phyloP scores from a whole-genome alignment of 2,888 invertebrate species.

The Physocephala rufipes region DNA sequence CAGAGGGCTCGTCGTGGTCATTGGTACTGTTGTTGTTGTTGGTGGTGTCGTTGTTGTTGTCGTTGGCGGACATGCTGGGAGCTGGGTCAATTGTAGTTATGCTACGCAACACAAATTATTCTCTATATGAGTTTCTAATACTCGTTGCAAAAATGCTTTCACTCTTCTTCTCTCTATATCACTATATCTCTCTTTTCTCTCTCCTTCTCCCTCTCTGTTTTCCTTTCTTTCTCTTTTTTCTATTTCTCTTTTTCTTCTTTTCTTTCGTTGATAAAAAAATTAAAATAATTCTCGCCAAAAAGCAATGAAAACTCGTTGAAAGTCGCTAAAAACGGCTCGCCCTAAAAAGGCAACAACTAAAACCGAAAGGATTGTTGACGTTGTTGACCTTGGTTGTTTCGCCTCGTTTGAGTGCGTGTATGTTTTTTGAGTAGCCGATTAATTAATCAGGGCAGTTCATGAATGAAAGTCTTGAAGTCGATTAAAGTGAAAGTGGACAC shows the following conservation, averaged over 20 bases:
- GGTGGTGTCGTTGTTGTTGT: conserved; percentile 23
- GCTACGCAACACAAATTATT: conserved; percentile 7
- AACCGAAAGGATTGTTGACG: too few relatives aligned
- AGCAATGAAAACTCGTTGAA: too few relatives aligned
- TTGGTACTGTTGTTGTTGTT: conserved; percentile 40
- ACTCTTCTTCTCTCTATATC: neutral
- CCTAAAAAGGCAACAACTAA: too few relatives aligned
- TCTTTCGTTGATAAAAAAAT: neutral
- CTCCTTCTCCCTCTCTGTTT: neutral
- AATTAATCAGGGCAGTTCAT: too few relatives aligned
- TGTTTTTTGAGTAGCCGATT: neutral
- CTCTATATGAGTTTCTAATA: neutral
- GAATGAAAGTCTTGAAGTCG: too few relatives aligned
- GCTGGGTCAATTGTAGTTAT: neutral
- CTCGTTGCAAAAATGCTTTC: neutral
- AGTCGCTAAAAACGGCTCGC: too few relatives aligned
- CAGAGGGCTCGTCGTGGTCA: conserved; percentile 35
- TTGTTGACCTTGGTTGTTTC: neutral
- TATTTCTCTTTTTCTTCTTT: neutral
- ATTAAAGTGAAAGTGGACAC: too few relatives aligned
- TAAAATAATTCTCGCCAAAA: too few relatives aligned
- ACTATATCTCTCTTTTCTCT: neutral
- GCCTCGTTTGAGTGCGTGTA: neutral
- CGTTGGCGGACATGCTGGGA: conserved; percentile 14
- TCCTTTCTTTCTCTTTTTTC: conserved; percentile 1